These are phyloP conservation scores for Odontothrips loti DNA, from an alignment of 2,888 invertebrate species.

Conservation along the genomic window DNA sequence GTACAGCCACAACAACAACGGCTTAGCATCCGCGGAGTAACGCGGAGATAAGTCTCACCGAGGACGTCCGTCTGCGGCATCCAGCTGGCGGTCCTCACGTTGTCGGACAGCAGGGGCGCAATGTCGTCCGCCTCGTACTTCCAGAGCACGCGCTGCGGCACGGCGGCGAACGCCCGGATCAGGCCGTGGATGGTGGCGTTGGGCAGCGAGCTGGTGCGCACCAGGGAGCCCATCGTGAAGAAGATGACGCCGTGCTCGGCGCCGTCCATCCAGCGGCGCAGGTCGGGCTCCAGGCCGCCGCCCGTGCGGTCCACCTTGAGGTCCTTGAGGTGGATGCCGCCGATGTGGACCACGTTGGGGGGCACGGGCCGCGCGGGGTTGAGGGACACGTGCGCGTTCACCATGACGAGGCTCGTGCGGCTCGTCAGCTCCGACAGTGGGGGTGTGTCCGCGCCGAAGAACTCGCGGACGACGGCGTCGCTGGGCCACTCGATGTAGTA, in stretches of 20 bases:
- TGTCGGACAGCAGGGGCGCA: conserved; percentile 39
- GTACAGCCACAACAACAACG: too few species aligned
- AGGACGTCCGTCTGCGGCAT: conserved; percentile 47
- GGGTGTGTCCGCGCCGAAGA: conserved; percentile 36
- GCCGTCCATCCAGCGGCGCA: conserved; percentile 60
- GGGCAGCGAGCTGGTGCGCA: conserved; percentile 62
- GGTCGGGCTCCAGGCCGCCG: conserved; percentile 43
- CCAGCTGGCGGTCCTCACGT: conserved; percentile 45
- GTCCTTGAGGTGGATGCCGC: conserved; percentile 50
- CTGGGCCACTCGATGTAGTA: conserved; percentile 35
- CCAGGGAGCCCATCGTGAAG: conserved; percentile 71
- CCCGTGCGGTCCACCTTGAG: background rate
- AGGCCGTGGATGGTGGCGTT: conserved; percentile 55
- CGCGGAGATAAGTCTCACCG: conserved; percentile 39
- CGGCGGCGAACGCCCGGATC: conserved; percentile 53
- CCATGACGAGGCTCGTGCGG: conserved; percentile 49
- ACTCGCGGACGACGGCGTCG: conserved; percentile 33
- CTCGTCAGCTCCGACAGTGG: conserved; percentile 36
- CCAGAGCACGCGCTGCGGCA: conserved; percentile 36
- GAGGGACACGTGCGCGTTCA: conserved; percentile 53
- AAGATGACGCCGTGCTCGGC: conserved; percentile 63
- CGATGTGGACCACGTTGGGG: conserved; percentile 56
- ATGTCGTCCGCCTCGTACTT: conserved; percentile 36
- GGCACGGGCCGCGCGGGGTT: conserved; percentile 50
- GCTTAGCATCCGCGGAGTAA: too few species aligned